Base-by-base conservation (phyloP, 2,797 vertebrate species). In the Aulostomus chinensis region DNA sequence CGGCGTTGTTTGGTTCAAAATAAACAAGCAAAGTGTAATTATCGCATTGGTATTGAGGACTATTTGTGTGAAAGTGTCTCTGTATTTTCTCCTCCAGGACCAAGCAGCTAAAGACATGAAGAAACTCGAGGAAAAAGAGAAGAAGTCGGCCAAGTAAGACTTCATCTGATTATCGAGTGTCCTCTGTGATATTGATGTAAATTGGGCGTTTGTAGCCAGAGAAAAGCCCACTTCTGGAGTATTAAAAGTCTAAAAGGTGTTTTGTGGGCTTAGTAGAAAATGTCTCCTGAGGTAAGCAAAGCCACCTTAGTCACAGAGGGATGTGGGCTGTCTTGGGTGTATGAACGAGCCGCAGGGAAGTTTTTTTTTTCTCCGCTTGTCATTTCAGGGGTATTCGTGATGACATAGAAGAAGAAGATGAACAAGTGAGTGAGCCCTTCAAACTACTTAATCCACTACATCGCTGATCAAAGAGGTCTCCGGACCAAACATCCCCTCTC, bases 401-500 rank as follows among this genome's bases (percentile, higher is more conserved):
- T 95, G 97, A 99, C 95, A 99, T 99, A 94, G 97, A 99, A 94
- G 97, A 99, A 88, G 97, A 99, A 94, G 97, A 99, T 97, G 97
- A 99, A 86, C 97, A 99, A 96, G 97, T 99, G 95, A 98, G 96
- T 98, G 93, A 97, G 90, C 84, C 84, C 90, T 92, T 88, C 92
- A 86, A 68, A 68, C 80, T 89, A 88, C 73, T 81, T 85, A 80
- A 81, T 71, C 68, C 67, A 73, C 58, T 70, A 72, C 83, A 77
- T 55, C 51, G 78, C 68, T 75, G 78, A 71, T 78, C 74, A 85
- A 68, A 81, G 71, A 81, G 43, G 46, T 73, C 46, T 62, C 20
- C 66, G 35, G 53, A 45, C 53, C 60, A 74, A 55, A 41, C 39
- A 65, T 46, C 49, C 42, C 65, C 53, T 73, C 54, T 65, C 22